Evolutionary conservation across 37 sponge, comb jelly and placozoan species (phyloP).

Genomic region (Geodia barretti): DNA sequence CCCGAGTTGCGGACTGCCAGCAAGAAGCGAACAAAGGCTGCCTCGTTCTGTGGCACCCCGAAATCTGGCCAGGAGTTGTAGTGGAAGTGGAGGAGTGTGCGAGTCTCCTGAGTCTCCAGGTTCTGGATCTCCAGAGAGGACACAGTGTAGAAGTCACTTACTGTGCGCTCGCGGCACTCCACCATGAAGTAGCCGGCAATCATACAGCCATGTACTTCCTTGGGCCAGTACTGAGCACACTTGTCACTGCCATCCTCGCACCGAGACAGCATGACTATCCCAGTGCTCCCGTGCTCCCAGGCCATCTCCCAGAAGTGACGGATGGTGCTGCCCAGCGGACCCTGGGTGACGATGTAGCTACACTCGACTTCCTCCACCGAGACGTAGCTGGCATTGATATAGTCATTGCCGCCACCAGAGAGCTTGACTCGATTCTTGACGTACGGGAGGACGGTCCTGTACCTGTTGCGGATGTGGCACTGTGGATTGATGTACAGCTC

Average conservation of each 20-base stretch:
- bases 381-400: slow-evolving; percentile 92
- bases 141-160: slow-evolving; percentile 32
- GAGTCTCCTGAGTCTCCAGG: slow-evolving; percentile 57
- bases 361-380: slow-evolving; percentile 61
- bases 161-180: slow-evolving; percentile 13
- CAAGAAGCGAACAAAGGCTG: slow-evolving; percentile 81
- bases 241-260: slow-evolving; percentile 86
- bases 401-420: slow-evolving; percentile 65
- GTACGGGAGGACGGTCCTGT: neutral
- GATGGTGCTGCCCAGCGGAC: slow-evolving; percentile 77
- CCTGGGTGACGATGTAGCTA: slow-evolving; percentile 76
- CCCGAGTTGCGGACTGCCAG: slow-evolving; percentile 69
- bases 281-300: slow-evolving; percentile 82
- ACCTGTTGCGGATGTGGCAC: neutral
- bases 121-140: slow-evolving; percentile 47
- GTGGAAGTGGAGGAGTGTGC: slow-evolving; percentile 85
- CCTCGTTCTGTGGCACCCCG: slow-evolving; percentile 79
- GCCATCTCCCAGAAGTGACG: slow-evolving; percentile 94
- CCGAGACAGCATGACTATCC: slow-evolving; percentile 89
- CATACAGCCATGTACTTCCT: slow-evolving; percentile 14
- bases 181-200: slow-evolving; percentile 23
- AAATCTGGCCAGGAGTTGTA: slow-evolving; percentile 94
- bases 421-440: slow-evolving; percentile 62
- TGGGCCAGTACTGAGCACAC: slow-evolving; percentile 83
- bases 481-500: neutral